phyloP scores from a whole-genome alignment of 2,797 vertebrate species.

The Alca torda region DNA sequence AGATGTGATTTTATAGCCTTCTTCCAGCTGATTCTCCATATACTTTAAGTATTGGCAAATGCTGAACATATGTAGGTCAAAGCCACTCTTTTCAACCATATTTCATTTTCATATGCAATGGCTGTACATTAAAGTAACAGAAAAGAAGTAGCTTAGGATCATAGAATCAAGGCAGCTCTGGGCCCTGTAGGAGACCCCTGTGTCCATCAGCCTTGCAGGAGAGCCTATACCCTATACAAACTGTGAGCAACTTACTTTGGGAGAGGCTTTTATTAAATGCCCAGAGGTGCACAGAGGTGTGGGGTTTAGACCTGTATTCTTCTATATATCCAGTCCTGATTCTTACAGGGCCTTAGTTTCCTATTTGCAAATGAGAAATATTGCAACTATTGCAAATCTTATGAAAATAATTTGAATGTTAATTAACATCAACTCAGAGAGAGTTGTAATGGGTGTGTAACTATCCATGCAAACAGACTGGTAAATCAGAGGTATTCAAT shows the following conservation, averaged over 20 bases:
- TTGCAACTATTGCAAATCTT: background rate
- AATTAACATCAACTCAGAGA: background rate
- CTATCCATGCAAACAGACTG: background rate
- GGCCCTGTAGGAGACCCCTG: background rate
- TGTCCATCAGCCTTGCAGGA: background rate
- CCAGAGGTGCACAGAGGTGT: background rate
- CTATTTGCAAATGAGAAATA: background rate
- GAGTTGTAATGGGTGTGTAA: background rate
- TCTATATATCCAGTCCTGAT: background rate
- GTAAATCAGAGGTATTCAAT: background rate
- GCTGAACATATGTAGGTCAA: conserved; percentile 11
- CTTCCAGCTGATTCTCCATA: background rate
- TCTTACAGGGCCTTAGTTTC: background rate
- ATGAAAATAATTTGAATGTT: background rate
- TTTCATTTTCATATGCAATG: background rate
- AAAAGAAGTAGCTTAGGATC: background rate
- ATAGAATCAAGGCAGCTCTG: background rate
- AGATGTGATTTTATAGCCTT: background rate
- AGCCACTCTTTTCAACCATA: background rate
- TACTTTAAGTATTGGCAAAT: conserved; percentile 1
- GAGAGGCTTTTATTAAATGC: background rate
- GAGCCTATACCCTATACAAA: background rate
- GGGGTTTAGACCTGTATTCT: background rate
- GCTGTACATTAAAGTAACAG: background rate
- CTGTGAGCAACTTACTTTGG: background rate